A percentile compares a stretch with the other conserved stretches of the same genome.
Evolutionary conservation across 2,113 vertebrate genomes (phyloP).

Genomic region (Halcyon malimbica): DNA sequence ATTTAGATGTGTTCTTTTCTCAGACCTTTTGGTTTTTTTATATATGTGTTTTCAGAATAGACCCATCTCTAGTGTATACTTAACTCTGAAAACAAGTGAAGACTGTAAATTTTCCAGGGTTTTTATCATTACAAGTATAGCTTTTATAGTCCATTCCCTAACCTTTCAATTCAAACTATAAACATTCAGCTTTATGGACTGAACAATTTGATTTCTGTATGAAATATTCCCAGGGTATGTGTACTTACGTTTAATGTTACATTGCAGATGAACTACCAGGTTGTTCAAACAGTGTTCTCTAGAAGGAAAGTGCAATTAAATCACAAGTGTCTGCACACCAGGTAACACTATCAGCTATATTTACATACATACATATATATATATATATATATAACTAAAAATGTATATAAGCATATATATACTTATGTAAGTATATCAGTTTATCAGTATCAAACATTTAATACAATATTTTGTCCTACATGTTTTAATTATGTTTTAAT

Average conservation of each 20-base stretch:
- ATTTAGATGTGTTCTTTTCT: background rate
- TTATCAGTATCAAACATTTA: background rate
- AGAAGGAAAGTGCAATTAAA: constrained; percentile 64
- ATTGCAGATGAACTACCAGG: constrained; percentile 78
- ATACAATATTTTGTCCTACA: background rate
- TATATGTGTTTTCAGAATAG: background rate
- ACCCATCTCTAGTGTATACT: background rate
- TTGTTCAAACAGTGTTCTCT: constrained; percentile 81
- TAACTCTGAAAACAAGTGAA: background rate
- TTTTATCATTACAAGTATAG: background rate
- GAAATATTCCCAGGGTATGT: background rate
- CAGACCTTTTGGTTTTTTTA: background rate
- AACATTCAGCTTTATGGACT: constrained; percentile 1
- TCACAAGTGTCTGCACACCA: background rate
- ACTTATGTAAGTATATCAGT: background rate
- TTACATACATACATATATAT: fast-evolving
- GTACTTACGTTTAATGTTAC: constrained; percentile 84
- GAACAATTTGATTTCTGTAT: background rate
- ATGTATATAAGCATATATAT: background rate
- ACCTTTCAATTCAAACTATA: constrained; percentile 1
- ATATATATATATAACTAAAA: background rate
- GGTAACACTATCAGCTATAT: background rate
- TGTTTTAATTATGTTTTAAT: background rate
- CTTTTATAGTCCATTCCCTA: background rate
- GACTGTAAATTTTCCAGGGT: background rate